Percentiles rank a stretch among this genome's conserved stretches.
phyloP scores from a whole-genome alignment of 2,888 invertebrate genomes.

The Mechanitis mazaeus region DNA sequence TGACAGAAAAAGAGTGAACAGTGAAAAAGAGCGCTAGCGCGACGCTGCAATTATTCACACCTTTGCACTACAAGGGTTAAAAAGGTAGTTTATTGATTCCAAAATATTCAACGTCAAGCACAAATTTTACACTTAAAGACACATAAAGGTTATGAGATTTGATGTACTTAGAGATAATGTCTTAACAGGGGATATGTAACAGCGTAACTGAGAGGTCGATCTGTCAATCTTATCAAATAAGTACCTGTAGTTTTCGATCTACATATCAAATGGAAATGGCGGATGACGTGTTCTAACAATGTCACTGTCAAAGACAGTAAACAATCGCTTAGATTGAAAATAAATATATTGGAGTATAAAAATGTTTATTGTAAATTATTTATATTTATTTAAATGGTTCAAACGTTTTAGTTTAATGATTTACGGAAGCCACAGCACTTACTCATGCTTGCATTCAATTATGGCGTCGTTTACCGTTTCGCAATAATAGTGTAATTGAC shows the following conservation, averaged over 20 bases:
- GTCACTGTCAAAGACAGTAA: background rate
- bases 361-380: background rate
- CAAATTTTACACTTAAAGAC: no score
- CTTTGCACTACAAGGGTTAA: no score
- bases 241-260: background rate
- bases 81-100: no score
- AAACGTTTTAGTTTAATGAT: background rate
- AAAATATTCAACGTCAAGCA: no score
- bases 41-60: no score
- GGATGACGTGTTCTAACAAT: background rate
- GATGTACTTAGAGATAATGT: no score
- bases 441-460: slow-evolving; percentile 1
- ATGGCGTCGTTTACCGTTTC: background rate
- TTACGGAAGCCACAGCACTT: background rate
- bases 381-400: slow-evolving; percentile 2
- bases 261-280: background rate
- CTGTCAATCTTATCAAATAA: no score
- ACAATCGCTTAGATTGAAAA: background rate
- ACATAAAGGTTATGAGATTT: no score
- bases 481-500: background rate
- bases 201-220: no score
- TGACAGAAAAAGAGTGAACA: no score
- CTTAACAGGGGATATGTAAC: no score
- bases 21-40: no score
- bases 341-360: background rate